These are phyloP conservation scores for Lota lota DNA, from an alignment of 2,113 vertebrate species.

Conservation along the genomic window DNA sequence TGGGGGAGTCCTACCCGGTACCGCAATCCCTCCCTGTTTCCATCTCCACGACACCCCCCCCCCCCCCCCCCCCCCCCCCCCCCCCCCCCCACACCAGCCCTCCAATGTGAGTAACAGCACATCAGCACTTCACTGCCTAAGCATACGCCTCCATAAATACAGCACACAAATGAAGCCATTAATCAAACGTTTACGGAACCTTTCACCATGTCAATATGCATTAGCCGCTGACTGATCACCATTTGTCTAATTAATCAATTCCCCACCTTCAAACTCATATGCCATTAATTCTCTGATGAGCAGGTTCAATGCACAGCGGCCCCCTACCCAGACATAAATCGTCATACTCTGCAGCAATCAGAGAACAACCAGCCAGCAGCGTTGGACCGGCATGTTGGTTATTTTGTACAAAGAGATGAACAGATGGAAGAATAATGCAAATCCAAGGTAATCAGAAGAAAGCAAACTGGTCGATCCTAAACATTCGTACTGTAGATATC, in stretches of 20 bases:
- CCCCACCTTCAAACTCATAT: constrained; percentile 58
- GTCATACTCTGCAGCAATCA: constrained; percentile 31
- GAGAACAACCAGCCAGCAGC: constrained; percentile 37
- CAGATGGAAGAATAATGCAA: not conserved
- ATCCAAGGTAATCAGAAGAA: too few species aligned
- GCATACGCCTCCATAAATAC: constrained; percentile 57
- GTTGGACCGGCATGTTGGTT: constrained; percentile 13
- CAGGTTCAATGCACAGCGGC: constrained; percentile 41
- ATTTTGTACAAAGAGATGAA: constrained; percentile 1
- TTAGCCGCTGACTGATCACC: constrained; percentile 73
- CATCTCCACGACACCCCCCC: too few species aligned
- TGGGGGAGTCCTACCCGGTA: not conserved
- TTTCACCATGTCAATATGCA: constrained; percentile 73
- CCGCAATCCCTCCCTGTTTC: too few species aligned
- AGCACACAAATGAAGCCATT: constrained; percentile 62
- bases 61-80: too few species aligned
- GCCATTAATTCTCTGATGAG: constrained; percentile 64
- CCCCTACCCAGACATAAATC: constrained; percentile 46
- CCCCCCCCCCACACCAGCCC: too few species aligned
- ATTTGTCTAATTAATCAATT: constrained; percentile 76
- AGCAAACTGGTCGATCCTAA: too few species aligned
- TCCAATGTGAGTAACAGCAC: constrained; percentile 32
- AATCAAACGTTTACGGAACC: constrained; percentile 69
- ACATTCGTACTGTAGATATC: too few species aligned
- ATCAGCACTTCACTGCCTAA: constrained; percentile 50